Evolutionary conservation across 2,113 vertebrate genomes (phyloP).

Genomic region (Nesoenas mayeri): DNA sequence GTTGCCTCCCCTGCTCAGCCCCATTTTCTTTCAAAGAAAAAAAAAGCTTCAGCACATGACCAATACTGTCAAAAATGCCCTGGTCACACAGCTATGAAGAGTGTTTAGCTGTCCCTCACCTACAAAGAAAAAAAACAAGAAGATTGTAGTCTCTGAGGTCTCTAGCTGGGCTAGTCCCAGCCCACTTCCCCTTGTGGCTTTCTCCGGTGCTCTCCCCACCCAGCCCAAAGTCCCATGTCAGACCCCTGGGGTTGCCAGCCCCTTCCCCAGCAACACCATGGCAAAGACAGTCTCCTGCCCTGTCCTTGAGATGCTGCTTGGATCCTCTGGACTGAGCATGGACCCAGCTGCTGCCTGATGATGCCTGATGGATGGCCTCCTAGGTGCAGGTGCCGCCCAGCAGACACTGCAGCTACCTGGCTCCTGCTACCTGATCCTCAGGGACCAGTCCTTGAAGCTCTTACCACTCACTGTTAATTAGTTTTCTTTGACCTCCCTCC

Average conservation of each 20-base stretch:
- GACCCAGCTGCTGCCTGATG: background rate
- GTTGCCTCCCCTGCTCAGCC: background rate
- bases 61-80: background rate
- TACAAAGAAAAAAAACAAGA: background rate
- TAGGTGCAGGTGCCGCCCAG: background rate
- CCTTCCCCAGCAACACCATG: fast-evolving
- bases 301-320: background rate
- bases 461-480: background rate
- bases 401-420: fast-evolving
- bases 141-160: background rate
- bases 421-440: background rate
- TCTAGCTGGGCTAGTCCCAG: background rate
- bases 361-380: background rate
- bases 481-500: background rate
- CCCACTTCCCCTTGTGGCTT: fast-evolving
- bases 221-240: background rate
- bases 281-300: no score
- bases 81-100: background rate
- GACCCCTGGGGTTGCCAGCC: fast-evolving
- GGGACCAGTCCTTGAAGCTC: no score
- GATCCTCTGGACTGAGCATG: background rate
- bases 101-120: background rate
- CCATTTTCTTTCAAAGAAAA: background rate
- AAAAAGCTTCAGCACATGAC: background rate
- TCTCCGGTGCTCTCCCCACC: fast-evolving